Percentiles rank a stretch among this genome's conserved stretches.
Evolutionary conservation across 2,113 vertebrate genomes (phyloP).

Genomic region (Ictalurus furcatus): DNA sequence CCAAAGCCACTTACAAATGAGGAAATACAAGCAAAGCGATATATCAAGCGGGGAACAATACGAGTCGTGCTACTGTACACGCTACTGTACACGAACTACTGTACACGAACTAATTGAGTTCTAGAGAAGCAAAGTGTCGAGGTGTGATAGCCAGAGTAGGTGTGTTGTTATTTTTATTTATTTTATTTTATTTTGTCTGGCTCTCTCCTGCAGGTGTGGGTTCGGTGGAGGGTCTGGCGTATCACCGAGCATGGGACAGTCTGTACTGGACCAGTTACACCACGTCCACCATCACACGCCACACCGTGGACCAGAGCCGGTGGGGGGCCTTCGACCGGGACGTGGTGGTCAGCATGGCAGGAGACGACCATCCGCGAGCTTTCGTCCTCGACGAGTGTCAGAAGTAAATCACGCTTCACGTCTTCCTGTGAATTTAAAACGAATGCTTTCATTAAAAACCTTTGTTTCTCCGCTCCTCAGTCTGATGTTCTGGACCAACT

Average conservation of each 20-base stretch:
- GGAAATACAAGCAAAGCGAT: no score
- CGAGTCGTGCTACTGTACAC: no score
- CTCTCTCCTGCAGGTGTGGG: conserved; percentile 80
- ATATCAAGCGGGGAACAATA: no score
- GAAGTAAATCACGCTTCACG: conserved; percentile 72
- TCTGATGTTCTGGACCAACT: conserved; percentile 99
- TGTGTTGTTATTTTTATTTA: no score
- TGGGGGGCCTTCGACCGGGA: conserved; percentile 86
- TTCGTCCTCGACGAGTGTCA: conserved; percentile 96
- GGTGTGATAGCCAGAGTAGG: no score
- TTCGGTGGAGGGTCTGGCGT: conserved; percentile 93
- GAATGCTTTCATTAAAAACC: background rate
- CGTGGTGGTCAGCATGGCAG: conserved; percentile 94
- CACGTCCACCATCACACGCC: conserved; percentile 92
- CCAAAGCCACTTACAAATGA: no score
- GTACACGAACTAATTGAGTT: no score
- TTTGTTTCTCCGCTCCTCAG: conserved; percentile 56
- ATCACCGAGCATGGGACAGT: conserved; percentile 93
- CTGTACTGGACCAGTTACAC: conserved; percentile 98
- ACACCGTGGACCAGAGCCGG: conserved; percentile 90
- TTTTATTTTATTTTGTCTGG: no score
- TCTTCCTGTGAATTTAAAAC: background rate
- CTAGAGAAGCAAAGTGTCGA: no score
- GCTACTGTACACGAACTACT: no score
- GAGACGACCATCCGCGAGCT: conserved; percentile 92